These are phyloP conservation scores for Trichonephila clavipes DNA, from an alignment of 1,140 invertebrate genomes.

Conservation along the genomic window DNA sequence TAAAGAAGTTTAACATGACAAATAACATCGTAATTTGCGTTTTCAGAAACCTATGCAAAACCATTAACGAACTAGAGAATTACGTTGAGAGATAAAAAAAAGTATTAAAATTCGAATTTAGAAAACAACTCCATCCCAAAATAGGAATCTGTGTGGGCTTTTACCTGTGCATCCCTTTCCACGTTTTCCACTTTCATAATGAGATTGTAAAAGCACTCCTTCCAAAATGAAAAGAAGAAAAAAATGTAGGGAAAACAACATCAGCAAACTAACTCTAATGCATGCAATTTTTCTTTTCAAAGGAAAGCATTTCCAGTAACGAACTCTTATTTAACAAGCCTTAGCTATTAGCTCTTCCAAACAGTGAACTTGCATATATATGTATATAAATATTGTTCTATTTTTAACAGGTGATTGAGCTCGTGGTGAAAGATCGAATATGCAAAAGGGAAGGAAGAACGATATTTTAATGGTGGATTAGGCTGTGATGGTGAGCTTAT, in stretches of 20 bases:
- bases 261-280: constrained; percentile 13
- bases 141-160: neutral
- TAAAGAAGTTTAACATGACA: neutral
- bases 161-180: neutral
- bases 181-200: neutral
- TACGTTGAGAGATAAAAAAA: neutral
- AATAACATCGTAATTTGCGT: neutral
- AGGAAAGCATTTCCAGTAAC: constrained; percentile 19
- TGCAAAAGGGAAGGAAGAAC: constrained; percentile 25
- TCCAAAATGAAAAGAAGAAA: neutral
- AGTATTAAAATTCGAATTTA: neutral
- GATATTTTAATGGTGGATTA: constrained; percentile 65
- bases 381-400: constrained; percentile 4
- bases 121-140: neutral
- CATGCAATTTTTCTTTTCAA: constrained; percentile 13
- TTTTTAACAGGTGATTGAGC: constrained; percentile 64
- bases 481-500: constrained; percentile 45
- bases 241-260: neutral
- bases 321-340: constrained; percentile 37
- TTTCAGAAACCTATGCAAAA: neutral
- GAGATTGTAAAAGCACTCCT: neutral
- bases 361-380: neutral
- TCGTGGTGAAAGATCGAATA: constrained; percentile 40
- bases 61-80: neutral
- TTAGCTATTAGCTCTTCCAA: constrained; percentile 19